Base-by-base conservation (phyloP, 2,113 vertebrate species). In the Toxotes jaculatrix region DNA sequence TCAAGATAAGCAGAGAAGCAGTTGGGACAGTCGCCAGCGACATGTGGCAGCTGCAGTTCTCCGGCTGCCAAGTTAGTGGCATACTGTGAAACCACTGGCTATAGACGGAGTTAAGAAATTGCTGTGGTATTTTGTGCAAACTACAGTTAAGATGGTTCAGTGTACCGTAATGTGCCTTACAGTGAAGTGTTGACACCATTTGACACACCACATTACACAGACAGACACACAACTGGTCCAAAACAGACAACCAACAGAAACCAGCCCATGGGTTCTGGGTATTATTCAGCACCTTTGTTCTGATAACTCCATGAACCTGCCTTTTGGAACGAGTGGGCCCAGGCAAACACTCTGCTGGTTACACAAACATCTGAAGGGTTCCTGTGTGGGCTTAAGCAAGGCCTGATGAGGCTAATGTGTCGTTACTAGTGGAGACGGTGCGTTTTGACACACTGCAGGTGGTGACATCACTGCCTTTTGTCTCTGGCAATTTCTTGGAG, bases 1-100 rank as follows among this genome's bases (percentile, higher is more conserved):
- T 69, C 36, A 69, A 36, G n/a, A 56, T 72, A 56, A 77, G 76
- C 45, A n/a, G 17, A 42, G 62, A 51, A 70, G 74, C 55, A 21
- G 21, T 47, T 57, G 42, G 83, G 67, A 60, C 16, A 1, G 34
- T 36, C 7, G 65, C 82, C 82, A 82, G 10, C 17, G 13, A 62
- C 71, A 60, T 36, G 65, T 32, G 45, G 23, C 63, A 77, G 77
- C 71, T 63, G 40, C 64, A 42, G n/a, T 75, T 36, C 43, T 3
- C 19, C 7, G 64, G 76, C 32, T 74, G 59, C 78, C 60, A 78
- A 73, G 55, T 61, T 16, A 10, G 27, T 19, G 63, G 74, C 45
- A 73, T 16, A 38, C 45, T 42, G 23, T 83, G 38, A 45, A 27
- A 60, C 14, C 5, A 70, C 12, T 34, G 71, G 56, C 55, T 34